A percentile compares a stretch with the other conserved stretches of the same genome.
phyloP scores from a whole-genome alignment of 2,888 invertebrate genomes.

The Agrotis puta region DNA sequence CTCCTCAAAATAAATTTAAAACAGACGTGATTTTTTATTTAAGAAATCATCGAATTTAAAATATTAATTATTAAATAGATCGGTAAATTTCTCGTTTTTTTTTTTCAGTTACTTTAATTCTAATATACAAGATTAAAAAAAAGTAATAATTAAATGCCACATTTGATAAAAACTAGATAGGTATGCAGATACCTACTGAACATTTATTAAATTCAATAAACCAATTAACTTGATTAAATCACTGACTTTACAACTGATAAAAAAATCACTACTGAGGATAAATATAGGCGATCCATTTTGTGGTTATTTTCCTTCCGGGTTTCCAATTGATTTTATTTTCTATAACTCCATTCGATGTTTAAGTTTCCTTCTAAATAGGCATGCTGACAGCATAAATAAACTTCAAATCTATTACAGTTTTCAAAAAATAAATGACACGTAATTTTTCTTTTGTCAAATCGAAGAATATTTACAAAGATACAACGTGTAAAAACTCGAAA shows the following conservation, averaged over 20 bases:
- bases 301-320: conserved; percentile 5
- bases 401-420: too few species aligned
- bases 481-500: too few species aligned
- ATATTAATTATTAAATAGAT: too few species aligned
- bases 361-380: background rate
- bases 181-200: background rate
- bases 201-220: conserved; percentile 16
- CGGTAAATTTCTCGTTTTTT: background rate
- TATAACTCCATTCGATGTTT: conserved; percentile 34
- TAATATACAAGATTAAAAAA: background rate
- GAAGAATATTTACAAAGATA: too few species aligned
- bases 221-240: conserved; percentile 16
- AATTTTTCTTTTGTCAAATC: too few species aligned
- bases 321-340: conserved; percentile 7
- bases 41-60: too few species aligned
- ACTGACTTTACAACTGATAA: background rate
- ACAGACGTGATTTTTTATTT: too few species aligned
- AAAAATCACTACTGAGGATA: too few species aligned
- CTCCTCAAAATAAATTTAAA: too few species aligned
- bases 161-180: conserved; percentile 1
- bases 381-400: too few species aligned
- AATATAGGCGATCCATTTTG: too few species aligned
- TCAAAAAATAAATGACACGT: too few species aligned
- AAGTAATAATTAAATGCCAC: background rate
- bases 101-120: background rate